These are phyloP conservation scores for Aphidius ervi DNA, from an alignment of 1,140 invertebrate species.

Conservation along the genomic window DNA sequence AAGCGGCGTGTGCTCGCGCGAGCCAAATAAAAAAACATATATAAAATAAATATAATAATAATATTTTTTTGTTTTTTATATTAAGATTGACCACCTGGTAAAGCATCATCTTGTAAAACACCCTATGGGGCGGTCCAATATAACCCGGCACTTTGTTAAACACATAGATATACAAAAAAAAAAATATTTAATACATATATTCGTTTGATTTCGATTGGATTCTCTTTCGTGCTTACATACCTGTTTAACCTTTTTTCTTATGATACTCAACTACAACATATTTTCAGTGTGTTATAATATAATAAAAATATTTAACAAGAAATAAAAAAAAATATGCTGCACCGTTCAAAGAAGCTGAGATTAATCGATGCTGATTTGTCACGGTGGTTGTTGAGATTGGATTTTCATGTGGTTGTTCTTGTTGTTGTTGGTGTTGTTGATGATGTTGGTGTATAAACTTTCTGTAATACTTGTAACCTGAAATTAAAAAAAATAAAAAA, in stretches of 20 bases:
- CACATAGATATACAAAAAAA: not conserved
- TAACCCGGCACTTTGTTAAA: slow-evolving; percentile 21
- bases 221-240: slow-evolving; percentile 9
- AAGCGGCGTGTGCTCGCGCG: not conserved
- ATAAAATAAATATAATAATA: not conserved
- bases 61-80: not conserved
- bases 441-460: too few relatives aligned
- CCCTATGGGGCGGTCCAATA: slow-evolving; percentile 18
- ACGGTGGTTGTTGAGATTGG: slow-evolving; percentile 32
- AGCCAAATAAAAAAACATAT: not conserved
- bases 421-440: not conserved
- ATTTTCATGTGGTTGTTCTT: slow-evolving; percentile 13
- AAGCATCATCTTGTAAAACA: slow-evolving; percentile 22
- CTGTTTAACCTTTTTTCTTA: slow-evolving; percentile 7
- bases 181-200: slow-evolving; percentile 8
- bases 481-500: too few relatives aligned
- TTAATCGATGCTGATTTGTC: slow-evolving; percentile 41
- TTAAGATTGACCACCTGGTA: slow-evolving; percentile 38
- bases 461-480: too few relatives aligned
- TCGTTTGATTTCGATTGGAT: slow-evolving; percentile 11
- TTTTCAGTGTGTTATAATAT: not conserved
- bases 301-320: too few relatives aligned
- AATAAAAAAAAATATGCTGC: not conserved
- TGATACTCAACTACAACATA: not conserved
- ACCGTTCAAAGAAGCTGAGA: slow-evolving; percentile 31